Evolutionary conservation across 2,113 vertebrate species (phyloP).

Genomic region (Struthidea cinerea): DNA sequence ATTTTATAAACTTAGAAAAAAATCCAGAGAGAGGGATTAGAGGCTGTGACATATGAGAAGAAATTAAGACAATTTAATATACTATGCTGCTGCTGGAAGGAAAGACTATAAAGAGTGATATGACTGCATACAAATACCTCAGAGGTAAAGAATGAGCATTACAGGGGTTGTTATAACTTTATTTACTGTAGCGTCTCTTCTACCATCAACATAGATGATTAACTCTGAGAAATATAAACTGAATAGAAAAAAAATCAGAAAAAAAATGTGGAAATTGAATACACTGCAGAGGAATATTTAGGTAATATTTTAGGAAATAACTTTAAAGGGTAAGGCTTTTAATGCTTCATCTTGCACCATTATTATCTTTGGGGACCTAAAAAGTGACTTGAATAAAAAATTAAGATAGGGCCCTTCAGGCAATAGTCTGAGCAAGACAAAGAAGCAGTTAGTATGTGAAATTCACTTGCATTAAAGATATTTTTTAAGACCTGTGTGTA

Average conservation of each 20-base stretch:
- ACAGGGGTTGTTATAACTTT: not conserved
- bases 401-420: not conserved
- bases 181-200: not conserved
- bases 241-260: not conserved
- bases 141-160: not conserved
- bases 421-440: not conserved
- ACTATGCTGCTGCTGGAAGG: not conserved
- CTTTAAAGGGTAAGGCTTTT: not conserved
- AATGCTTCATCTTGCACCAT: not conserved
- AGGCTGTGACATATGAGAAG: not conserved
- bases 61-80: not conserved
- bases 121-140: not conserved
- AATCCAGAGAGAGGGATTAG: not conserved
- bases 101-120: not conserved
- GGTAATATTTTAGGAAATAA: not conserved
- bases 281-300: not conserved
- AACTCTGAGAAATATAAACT: not conserved
- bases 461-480: not conserved
- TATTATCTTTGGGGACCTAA: not conserved
- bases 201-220: not conserved
- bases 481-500: not conserved
- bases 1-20: not conserved
- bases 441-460: not conserved
- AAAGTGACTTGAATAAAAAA: constrained; percentile 12
- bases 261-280: not conserved